Evolutionary conservation across 2,888 invertebrate genomes (phyloP).

Genomic region (Volucella bombylans): DNA sequence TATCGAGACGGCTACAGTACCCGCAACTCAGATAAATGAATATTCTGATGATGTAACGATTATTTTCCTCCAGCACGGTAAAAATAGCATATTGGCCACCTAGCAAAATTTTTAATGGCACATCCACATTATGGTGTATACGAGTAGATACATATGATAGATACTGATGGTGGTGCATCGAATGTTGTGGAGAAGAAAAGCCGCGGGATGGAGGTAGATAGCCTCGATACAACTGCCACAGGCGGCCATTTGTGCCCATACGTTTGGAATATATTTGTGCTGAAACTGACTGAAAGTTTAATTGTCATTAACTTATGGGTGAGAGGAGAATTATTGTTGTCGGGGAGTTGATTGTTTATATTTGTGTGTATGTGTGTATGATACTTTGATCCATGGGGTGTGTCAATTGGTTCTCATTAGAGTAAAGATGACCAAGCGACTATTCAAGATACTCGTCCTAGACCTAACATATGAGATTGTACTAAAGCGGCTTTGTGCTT

Average conservation of each 20-base stretch:
- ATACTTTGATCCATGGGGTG: conserved; percentile 54
- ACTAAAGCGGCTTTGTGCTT: conserved; percentile 30
- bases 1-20: conserved; percentile 7
- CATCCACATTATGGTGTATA: conserved; percentile 46
- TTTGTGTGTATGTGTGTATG: conserved; percentile 8
- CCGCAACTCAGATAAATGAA: conserved; percentile 64
- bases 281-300: conserved; percentile 57
- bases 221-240: conserved; percentile 27
- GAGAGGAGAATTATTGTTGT: conserved; percentile 46
- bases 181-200: not conserved
- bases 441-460: conserved; percentile 14
- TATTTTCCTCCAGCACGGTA: conserved; percentile 66
- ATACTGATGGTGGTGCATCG: conserved; percentile 38
- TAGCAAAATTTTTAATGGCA: conserved; percentile 64
- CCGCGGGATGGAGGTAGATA: not conserved
- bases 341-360: conserved; percentile 20
- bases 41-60: conserved; percentile 72
- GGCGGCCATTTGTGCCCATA: conserved; percentile 56
- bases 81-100: conserved; percentile 72
- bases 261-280: conserved; percentile 60
- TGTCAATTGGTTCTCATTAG: conserved; percentile 62
- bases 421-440: conserved; percentile 16
- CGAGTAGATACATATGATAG: conserved; percentile 2
- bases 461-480: conserved; percentile 21
- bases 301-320: conserved; percentile 69